Evolutionary conservation across 2,113 vertebrate genomes (phyloP).

Genomic region (Astatotilapia flaviijosephi): DNA sequence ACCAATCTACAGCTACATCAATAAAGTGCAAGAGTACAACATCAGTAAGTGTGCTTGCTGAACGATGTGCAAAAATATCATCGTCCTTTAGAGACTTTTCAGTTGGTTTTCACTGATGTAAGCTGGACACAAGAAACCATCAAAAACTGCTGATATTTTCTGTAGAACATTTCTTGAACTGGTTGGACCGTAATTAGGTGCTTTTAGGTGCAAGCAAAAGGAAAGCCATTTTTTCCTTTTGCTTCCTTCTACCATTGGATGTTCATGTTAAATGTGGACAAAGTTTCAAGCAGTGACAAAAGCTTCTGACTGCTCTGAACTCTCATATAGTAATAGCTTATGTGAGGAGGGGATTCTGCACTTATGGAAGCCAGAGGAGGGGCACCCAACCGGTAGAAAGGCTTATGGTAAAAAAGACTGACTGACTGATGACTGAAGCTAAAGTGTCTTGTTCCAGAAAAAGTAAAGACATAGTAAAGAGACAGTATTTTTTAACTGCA

Average conservation of each 20-base stretch:
- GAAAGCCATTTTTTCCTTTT: not conserved
- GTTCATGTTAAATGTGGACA: not conserved
- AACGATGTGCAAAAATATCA: not conserved
- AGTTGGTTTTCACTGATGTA: not conserved
- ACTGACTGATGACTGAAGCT: not conserved
- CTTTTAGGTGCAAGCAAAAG: not conserved
- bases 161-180: not conserved
- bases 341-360: not conserved
- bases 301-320: not conserved
- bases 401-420: not conserved
- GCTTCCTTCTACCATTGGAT: not conserved
- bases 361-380: not conserved
- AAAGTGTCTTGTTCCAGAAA: not conserved
- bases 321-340: not conserved
- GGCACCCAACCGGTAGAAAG: not conserved
- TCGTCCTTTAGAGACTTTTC: not conserved
- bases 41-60: slow-evolving; percentile 51
- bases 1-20: slow-evolving; percentile 83
- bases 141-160: not conserved
- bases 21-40: slow-evolving; percentile 87
- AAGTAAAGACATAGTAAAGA: not conserved
- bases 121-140: not conserved
- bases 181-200: not conserved
- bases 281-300: not conserved
- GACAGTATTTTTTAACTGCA: not conserved